phyloP scores from a whole-genome alignment of 1,140 invertebrate genomes.

The Drosophila pseudoobscura region DNA sequence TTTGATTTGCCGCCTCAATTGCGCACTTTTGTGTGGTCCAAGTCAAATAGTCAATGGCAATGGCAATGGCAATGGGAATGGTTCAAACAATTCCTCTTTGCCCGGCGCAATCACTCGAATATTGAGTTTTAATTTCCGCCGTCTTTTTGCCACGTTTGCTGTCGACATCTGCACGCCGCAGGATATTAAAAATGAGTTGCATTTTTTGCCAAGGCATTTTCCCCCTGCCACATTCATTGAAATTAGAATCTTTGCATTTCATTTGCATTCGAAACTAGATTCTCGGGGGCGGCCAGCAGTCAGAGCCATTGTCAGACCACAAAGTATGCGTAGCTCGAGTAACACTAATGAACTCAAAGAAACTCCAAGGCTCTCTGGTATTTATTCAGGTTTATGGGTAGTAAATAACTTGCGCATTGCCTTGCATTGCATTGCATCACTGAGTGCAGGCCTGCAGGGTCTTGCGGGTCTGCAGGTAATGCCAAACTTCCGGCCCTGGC shows the following conservation, averaged over 20 bases:
- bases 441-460: not conserved
- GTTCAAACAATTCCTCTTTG: constrained; percentile 45
- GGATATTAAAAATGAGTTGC: constrained; percentile 79
- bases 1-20: constrained; percentile 81
- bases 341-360: constrained; percentile 70
- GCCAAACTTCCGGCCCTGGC: constrained; percentile 58
- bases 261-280: constrained; percentile 53
- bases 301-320: too few species aligned
- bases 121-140: constrained; percentile 82
- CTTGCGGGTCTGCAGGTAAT: constrained; percentile 60
- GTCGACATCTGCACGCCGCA: constrained; percentile 67
- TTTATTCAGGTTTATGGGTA: constrained; percentile 52
- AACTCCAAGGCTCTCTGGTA: constrained; percentile 18
- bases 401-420: constrained; percentile 61
- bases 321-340: constrained; percentile 18
- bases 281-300: not conserved
- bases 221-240: constrained; percentile 13
- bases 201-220: constrained; percentile 38
- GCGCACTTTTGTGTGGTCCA: constrained; percentile 74
- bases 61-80: constrained; percentile 14
- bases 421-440: constrained; percentile 6
- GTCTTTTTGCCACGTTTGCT: constrained; percentile 44
- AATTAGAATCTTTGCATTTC: constrained; percentile 42
- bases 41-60: constrained; percentile 67
- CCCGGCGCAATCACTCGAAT: constrained; percentile 68